Evolutionary conservation across 2,113 vertebrate species (phyloP).

Genomic region (Jacana jacana): DNA sequence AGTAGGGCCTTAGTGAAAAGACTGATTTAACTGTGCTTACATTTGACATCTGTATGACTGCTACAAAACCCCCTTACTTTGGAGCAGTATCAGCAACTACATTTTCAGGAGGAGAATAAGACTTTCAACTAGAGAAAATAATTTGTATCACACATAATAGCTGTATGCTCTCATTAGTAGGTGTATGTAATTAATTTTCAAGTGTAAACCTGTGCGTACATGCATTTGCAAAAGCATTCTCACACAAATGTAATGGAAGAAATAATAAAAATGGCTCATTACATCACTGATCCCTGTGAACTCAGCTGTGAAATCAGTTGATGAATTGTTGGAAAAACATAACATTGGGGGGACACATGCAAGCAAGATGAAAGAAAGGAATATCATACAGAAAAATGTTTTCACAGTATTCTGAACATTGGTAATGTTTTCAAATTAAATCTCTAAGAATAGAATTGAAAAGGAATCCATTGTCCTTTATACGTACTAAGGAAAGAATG

Average conservation of each 20-base stretch:
- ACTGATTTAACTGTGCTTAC: constrained; percentile 3
- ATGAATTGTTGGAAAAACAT: constrained; percentile 39
- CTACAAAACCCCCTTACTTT: constrained; percentile 13
- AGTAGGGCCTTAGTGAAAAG: constrained; percentile 32
- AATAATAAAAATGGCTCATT: constrained; percentile 11
- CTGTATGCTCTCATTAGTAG: constrained; percentile 11
- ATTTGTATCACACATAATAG: neutral
- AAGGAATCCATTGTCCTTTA: neutral
- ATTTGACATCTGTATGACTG: constrained; percentile 20
- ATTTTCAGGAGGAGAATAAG: neutral
- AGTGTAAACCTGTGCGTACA: constrained; percentile 23
- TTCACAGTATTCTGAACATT: neutral
- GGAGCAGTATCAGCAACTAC: neutral
- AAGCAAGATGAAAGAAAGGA: constrained; percentile 49
- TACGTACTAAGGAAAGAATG: neutral
- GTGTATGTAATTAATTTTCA: constrained; percentile 26
- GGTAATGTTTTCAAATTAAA: neutral
- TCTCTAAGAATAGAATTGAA: neutral
- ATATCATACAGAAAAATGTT: constrained; percentile 32
- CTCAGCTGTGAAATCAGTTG: constrained; percentile 57
- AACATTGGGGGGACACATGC: constrained; percentile 44
- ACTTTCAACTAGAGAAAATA: neutral
- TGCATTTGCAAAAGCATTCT: constrained; percentile 33
- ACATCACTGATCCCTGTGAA: constrained; percentile 69
- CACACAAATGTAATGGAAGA: constrained; percentile 21